phyloP scores from a whole-genome alignment of 2,113 vertebrate species.

The Daboia siamensis region DNA sequence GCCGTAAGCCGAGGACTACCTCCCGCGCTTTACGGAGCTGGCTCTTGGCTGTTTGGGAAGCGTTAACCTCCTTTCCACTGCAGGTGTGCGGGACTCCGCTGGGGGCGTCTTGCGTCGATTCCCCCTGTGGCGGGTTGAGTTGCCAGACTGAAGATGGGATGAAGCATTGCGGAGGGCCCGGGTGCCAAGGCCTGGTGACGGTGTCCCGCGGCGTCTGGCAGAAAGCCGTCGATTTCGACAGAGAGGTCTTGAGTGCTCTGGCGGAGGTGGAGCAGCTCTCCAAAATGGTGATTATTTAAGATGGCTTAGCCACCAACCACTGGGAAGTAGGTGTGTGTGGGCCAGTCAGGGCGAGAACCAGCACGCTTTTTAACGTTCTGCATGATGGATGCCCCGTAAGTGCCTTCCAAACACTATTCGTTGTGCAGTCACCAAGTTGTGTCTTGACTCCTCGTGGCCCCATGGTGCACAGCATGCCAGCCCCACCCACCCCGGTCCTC shows the following conservation, averaged over 20 bases:
- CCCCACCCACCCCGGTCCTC: no score
- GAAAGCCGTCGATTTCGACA: slow-evolving; percentile 84
- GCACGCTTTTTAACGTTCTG: slow-evolving; percentile 18
- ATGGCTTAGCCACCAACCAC: neutral
- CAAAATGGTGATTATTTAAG: slow-evolving; percentile 79
- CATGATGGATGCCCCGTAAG: neutral
- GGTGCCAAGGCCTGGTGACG: slow-evolving; percentile 79
- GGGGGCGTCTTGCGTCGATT: slow-evolving; percentile 74
- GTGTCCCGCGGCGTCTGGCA: slow-evolving; percentile 77
- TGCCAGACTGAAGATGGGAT: slow-evolving; percentile 77
- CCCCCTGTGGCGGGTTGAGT: slow-evolving; percentile 81
- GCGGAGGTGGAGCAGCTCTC: slow-evolving; percentile 93
- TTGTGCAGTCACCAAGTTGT: no score
- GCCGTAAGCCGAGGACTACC: no score
- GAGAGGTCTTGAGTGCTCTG: slow-evolving; percentile 83
- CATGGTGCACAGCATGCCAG: no score
- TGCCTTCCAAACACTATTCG: neutral
- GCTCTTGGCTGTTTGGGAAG: neutral
- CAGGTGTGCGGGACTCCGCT: slow-evolving; percentile 84
- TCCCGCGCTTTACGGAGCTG: neutral
- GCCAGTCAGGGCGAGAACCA: neutral
- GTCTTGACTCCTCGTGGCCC: no score
- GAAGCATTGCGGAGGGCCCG: slow-evolving; percentile 82
- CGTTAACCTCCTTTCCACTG: slow-evolving; percentile 3
- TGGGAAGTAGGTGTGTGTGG: neutral